phyloP scores from a whole-genome alignment of 1,140 invertebrate genomes.

The Oppia nitens region DNA sequence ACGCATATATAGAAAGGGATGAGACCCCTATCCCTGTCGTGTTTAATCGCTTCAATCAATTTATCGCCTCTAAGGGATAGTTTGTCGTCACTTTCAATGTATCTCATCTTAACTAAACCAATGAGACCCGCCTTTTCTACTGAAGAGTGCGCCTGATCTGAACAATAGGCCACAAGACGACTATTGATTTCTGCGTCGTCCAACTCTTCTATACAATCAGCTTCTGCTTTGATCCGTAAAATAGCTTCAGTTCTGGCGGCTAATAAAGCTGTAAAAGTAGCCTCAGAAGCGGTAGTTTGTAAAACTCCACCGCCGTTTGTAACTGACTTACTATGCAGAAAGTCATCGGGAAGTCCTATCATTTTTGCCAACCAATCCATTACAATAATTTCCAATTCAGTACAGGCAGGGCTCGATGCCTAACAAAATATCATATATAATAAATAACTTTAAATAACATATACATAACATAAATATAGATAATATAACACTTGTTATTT shows the following conservation, averaged over 20 bases:
- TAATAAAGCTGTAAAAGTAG: conserved; percentile 62
- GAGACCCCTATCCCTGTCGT: conserved; percentile 59
- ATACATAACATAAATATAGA: too few relatives aligned
- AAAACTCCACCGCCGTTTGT: conserved; percentile 66
- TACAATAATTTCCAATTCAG: conserved; percentile 80
- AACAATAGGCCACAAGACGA: conserved; percentile 82
- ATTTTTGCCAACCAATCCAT: conserved; percentile 91
- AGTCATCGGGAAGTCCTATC: conserved; percentile 61
- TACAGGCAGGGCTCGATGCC: conserved; percentile 76
- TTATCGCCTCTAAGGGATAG: conserved; percentile 19
- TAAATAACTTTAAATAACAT: too few relatives aligned
- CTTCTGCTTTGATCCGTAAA: conserved; percentile 40
- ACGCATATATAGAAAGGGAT: conserved; percentile 77
- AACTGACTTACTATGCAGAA: conserved; percentile 33
- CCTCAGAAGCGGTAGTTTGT: conserved; percentile 77
- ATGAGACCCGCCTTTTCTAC: conserved; percentile 38
- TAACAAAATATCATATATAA: too few relatives aligned
- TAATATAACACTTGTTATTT: too few relatives aligned
- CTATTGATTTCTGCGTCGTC: conserved; percentile 77
- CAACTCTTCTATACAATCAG: conserved; percentile 31
- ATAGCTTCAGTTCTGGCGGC: conserved; percentile 68
- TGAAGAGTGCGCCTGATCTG: conserved; percentile 48
- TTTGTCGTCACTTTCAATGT: conserved; percentile 23
- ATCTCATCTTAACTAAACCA: conserved; percentile 29
- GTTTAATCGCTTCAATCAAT: conserved; percentile 22